Evolutionary conservation across 53 echinoderm and acorn worm species (phyloP), one percentile per base, ranked within the genome.

Genomic region (Astropecten irregularis): DNA sequence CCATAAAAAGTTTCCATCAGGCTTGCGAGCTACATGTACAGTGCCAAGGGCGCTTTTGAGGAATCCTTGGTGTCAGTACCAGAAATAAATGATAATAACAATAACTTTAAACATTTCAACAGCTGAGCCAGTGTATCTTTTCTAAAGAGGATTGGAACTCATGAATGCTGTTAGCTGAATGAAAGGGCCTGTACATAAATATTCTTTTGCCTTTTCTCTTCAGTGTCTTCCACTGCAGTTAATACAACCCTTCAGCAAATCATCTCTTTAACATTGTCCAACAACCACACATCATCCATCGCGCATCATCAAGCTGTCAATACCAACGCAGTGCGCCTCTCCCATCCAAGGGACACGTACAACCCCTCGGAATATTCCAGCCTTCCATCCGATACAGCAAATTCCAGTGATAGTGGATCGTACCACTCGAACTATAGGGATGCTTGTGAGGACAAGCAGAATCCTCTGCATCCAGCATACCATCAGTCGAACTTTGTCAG

Each of bases 231-330:
- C 22, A 88, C 85, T 40, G 72, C 92, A 34, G 35, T 82, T 30
- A 95, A 95, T 56, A 60, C 93, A 22, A 87, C 95, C 8, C 88
- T 95, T 16, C 93, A 90, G 76, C 66, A 85, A 21, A 48, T 93
- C 64, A 93, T 95, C 34, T 29, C 50, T 2, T 48, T 83, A 62
- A 31, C 84, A 34, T 3, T 66, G 37, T 52, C 26, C 58, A 67
- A 37, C 16, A 64, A 36, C 37, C 34, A 54, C 32, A 10, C 59
- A 55, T 9, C 73, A 21, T 27, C 4, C 61, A n/a, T n/a, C n/a
- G n/a, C n/a, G n/a, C n/a, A n/a, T n/a, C n/a, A n/a, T n/a, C n/a
- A n/a, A n/a, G 38, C 56, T 34, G 1, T 53, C 61, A 63, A 59
- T 79, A 14, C 61, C 48, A 53, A 83, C 8, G 13, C 28, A 39